Evolutionary conservation across 2,888 invertebrate genomes (phyloP).

Genomic region (Xestia c-nigrum): DNA sequence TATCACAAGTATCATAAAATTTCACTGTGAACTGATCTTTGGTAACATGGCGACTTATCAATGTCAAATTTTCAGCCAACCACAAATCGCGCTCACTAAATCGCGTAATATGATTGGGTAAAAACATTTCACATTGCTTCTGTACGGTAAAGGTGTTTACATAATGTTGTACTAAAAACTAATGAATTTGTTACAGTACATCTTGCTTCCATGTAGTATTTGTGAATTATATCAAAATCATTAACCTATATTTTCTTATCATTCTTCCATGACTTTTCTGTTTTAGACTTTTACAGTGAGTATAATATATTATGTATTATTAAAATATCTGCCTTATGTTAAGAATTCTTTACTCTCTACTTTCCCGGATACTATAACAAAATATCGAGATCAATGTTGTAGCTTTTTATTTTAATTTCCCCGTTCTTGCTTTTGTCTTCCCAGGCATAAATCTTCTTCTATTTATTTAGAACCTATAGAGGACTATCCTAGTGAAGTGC

Average conservation of each 20-base stretch:
- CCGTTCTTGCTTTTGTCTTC: conserved; percentile 7
- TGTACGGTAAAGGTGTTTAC: conserved; percentile 40
- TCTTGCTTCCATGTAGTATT: conserved; percentile 87
- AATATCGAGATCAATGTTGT: conserved; percentile 4
- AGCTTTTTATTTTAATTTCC: conserved; percentile 23
- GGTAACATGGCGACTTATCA: conserved; percentile 37
- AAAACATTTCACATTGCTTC: conserved; percentile 54
- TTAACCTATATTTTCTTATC: conserved; percentile 74
- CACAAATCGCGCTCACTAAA: conserved; percentile 50
- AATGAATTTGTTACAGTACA: conserved; percentile 54
- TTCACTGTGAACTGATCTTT: conserved; percentile 53
- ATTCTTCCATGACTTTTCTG: conserved; percentile 85
- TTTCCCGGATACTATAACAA: background rate
- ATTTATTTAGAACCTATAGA: conserved; percentile 14
- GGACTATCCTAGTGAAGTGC: background rate
- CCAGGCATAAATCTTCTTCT: conserved; percentile 4
- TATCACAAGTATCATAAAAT: conserved; percentile 66
- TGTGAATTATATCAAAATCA: conserved; percentile 80
- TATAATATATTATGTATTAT: conserved; percentile 62
- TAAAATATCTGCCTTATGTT: conserved; percentile 24
- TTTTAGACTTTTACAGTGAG: conserved; percentile 84
- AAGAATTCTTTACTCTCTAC: background rate
- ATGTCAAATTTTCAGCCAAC: conserved; percentile 34
- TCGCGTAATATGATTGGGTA: conserved; percentile 41
- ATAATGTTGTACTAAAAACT: conserved; percentile 47